Conservation (phyloP, 2,797 vertebrate species). For the Phataginus tricuspis region DNA sequence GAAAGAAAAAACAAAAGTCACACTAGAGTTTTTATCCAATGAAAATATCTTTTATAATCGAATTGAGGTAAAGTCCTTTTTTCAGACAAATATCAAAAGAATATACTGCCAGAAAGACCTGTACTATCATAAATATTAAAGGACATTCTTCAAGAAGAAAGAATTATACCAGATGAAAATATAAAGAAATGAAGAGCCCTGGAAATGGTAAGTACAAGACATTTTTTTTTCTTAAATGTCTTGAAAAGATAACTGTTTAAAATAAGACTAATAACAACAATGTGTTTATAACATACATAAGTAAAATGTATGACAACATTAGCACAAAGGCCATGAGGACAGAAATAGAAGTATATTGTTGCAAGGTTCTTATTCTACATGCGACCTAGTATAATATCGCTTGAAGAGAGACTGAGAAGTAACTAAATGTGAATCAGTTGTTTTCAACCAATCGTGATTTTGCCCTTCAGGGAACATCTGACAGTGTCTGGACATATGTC, state of each 20-base stretch:
- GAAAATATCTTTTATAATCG: neutral
- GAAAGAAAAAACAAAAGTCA: neutral
- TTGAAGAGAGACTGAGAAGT: neutral
- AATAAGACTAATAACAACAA: neutral
- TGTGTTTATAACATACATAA: neutral
- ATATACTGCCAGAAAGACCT: neutral
- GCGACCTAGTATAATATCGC: neutral
- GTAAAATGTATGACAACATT: neutral
- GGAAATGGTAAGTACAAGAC: neutral
- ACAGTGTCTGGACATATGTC: neutral
- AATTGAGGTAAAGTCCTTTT: too few relatives aligned
- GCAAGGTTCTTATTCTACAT: neutral
- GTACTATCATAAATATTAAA: neutral
- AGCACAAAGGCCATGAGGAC: neutral
- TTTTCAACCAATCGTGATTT: neutral
- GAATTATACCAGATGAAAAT: neutral
- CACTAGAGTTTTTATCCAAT: neutral
- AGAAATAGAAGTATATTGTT: neutral
- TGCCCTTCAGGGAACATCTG: neutral
- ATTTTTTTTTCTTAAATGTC: neutral
- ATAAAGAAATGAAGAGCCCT: neutral
- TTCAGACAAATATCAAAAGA: neutral
- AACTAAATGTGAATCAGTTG: neutral
- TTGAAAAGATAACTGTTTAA: neutral
- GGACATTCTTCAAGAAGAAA: neutral